Base-by-base conservation (phyloP, 2,797 vertebrate genomes). In the Octomys mimax region DNA sequence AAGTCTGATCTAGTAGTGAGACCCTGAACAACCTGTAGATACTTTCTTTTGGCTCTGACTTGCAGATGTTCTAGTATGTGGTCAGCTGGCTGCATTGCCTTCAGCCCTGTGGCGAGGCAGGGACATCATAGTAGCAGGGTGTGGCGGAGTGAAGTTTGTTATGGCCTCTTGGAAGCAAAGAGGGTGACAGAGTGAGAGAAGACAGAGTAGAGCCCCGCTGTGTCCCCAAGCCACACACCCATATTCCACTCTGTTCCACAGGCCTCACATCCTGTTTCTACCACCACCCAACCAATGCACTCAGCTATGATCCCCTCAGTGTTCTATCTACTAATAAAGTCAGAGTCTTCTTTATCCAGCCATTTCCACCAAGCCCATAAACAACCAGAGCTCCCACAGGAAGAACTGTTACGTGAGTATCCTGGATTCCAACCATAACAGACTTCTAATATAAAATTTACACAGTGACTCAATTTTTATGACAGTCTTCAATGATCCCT, bases 391-490 rank as follows among this genome's bases (percentile, higher is more conserved):
- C 26, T 31, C 26, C 13, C 2, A 75, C 12, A 75, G 14, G 26
- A 39, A 14, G 46, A 70, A 11, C 42, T 75, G 24, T 26, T 13
- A 46, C 3, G 13, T 46, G 73, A 26, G 28, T 31, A 31, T 31
- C 46, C 13, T 31, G 13, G 42, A 31, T 49, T 6, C 26, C 73
- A 49, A 49, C 6, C 42, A 49, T 31, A 77, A 28, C 42, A 77
- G 42, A 49, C 11, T 64, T 95, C 80, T 71, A 81, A 92, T 91
- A 52, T 87, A 46, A 90, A 97, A 61, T 16, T 42, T 78, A 62
- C 62, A 59, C 33, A 36, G 2, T 46, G 26, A 42, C 6, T 85
- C 84, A 24, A 62, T 36, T 85, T 77, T 75, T 84, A 46, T 57
- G 42, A 70, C 24, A 91, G 66, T 73, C 33, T 75, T 9, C 64